phyloP scores from a whole-genome alignment of 2,888 invertebrate species.

The Operophtera brumata region DNA sequence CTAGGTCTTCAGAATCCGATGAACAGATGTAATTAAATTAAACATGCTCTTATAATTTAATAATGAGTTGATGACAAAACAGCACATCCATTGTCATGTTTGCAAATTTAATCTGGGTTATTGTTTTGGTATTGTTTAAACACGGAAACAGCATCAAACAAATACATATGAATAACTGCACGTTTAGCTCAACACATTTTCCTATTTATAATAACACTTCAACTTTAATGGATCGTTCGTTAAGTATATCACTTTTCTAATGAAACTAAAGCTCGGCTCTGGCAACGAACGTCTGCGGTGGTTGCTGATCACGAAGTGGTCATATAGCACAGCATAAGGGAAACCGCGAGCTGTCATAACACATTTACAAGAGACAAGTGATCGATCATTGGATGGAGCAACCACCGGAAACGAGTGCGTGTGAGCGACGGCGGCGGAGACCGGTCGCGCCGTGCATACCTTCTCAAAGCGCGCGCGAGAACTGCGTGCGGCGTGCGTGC shows the following conservation, averaged over 20 bases:
- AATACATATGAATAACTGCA: constrained; percentile 23
- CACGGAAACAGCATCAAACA: constrained; percentile 35
- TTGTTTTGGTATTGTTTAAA: constrained; percentile 45
- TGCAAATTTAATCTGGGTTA: constrained; percentile 43
- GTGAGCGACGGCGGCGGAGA: constrained; percentile 40
- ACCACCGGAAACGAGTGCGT: constrained; percentile 73
- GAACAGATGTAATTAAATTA: background rate
- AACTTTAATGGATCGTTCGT: background rate
- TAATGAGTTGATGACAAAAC: constrained; percentile 29
- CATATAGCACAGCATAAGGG: constrained; percentile 22
- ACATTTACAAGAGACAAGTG: constrained; percentile 32
- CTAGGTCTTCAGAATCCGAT: background rate
- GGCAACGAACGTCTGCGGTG: constrained; percentile 24
- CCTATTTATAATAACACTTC: constrained; percentile 29
- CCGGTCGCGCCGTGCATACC: constrained; percentile 62
- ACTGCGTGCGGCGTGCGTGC: constrained; percentile 81
- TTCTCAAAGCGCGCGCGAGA: constrained; percentile 79
- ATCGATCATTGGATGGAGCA: constrained; percentile 51
- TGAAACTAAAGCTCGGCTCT: constrained; percentile 7
- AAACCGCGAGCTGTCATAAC: constrained; percentile 37
- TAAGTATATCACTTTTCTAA: constrained; percentile 11
- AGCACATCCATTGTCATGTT: constrained; percentile 44
- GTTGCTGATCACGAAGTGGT: constrained; percentile 9
- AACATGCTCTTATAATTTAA: constrained; percentile 9
- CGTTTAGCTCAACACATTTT: constrained; percentile 61